Conservation (phyloP, 2,113 vertebrate species). For the Sisor rabdophorus region DNA sequence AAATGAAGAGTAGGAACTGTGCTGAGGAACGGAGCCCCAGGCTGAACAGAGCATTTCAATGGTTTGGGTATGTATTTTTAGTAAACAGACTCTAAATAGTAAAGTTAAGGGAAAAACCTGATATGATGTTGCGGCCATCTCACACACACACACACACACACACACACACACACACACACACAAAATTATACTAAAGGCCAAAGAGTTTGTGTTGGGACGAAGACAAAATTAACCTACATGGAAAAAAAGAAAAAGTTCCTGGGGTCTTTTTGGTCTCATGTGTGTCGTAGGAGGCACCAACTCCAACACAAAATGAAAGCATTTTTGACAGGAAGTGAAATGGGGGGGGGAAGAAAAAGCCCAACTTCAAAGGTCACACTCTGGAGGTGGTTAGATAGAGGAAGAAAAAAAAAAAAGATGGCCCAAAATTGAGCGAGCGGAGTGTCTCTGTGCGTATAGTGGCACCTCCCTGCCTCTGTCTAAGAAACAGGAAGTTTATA, state of each 20-base stretch:
- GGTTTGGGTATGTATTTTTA: too few relatives aligned
- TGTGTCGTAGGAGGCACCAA: slow-evolving; percentile 22
- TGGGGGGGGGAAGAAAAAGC: slow-evolving; percentile 36
- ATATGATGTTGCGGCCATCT: not conserved
- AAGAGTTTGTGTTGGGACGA: not conserved
- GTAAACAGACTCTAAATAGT: not conserved
- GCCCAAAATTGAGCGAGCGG: not conserved
- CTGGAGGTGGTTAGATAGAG: slow-evolving; percentile 32
- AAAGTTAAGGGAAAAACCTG: not conserved
- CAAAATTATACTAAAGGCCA: not conserved
- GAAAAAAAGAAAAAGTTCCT: not conserved
- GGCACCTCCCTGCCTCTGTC: not conserved
- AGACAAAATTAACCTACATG: slow-evolving; percentile 10
- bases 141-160: too few relatives aligned
- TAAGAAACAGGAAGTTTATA: not conserved
- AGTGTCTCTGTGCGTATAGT: not conserved
- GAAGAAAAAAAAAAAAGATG: not conserved
- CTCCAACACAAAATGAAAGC: slow-evolving; percentile 34
- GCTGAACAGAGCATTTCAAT: not conserved
- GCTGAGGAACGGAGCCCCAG: not conserved
- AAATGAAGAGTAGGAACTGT: not conserved
- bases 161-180: too few relatives aligned
- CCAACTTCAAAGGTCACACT: slow-evolving; percentile 43
- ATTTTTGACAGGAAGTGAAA: slow-evolving; percentile 51
- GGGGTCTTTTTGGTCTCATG: slow-evolving; percentile 17